Evolutionary conservation across 2,888 invertebrate genomes (phyloP), one percentile per base, ranked within the genome.

Genomic region (Tetragonula carbonaria): DNA sequence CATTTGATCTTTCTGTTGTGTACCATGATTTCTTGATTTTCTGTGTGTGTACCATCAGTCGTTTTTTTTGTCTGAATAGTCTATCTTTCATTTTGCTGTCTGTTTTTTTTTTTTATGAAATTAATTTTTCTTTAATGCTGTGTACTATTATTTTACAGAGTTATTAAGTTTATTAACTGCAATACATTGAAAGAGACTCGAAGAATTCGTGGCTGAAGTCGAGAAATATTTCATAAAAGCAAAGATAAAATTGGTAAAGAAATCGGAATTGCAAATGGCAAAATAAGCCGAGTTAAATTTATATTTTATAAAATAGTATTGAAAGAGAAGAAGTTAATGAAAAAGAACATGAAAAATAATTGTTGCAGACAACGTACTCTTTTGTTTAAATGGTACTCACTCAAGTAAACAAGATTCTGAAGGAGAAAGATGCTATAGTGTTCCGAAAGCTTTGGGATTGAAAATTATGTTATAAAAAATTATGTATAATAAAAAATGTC

Each of bases 341-440:
- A 55, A 18, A 53, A 59, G 6, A 65, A 38, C 21, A 33, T 65
- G 18, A n/a, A n/a, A 50, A 73, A 62, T 73, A 73, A 73, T 62
- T 73, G 38, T 73, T 73, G 4, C 73, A 62, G 28, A 73, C 28
- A 28, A 23, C 13, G 28, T 45, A 62, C n/a, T 57, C 18, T 59
- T 62, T 73, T 28, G 45, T 18, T 73, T 23, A 38, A 57, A 72
- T 72, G 18, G 38, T 57, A 59, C 23, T 4, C 18, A 21, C 18
- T 28, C 6, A 45, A 50, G 4, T 6, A 21, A 73, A 73, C 6
- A 28, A 23, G 11, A 73, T 13, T 23, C 18, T 62, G 23, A 23
- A 62, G 23, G 21, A 62, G 59, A 14, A 73, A 50, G 50, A 18
- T 45, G 45, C 45, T 45, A 45, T 23, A 38, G 16, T 28, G 14